Evolutionary conservation across 2,888 invertebrate genomes (phyloP), one percentile per base, ranked within the genome.

Genomic region (Parnassius orleans): DNA sequence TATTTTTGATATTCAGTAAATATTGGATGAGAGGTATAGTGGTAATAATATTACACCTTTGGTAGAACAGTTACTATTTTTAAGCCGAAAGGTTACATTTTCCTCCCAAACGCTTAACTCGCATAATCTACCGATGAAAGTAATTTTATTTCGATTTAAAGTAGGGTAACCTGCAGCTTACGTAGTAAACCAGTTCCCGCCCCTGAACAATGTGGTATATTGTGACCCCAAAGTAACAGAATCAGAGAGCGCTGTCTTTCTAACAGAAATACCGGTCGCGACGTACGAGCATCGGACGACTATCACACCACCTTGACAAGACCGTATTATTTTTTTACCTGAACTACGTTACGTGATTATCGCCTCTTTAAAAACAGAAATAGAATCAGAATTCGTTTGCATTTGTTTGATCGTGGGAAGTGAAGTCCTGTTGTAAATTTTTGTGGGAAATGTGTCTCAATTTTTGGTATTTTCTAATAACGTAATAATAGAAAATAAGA

Each of bases 231-330:
- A 69, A 59, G 55, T 55, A 65, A 60, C 65, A 60, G 61, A 65
- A 51, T 64, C 53, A 61, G 52, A 60, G 58, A 58, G 53, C 51
- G 50, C 55, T 51, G 53, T 55, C 60, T 65, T 52, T 66, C 66
- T 69, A 68, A 68, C 61, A 65, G 65, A 64, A 71, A 72, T 70
- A 75, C 70, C 70, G 70, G 69, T 70, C 66, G 62, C 48, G 60
- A 46, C 53, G 48, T 62, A 57, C 33, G 62, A 55, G 71, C 70
- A 83, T 87, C 87, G 78, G 83, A 83, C 79, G 84, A 87, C 72
- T 69, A 75, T 84, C 83, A 74, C 73, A 78, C 83, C 85, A 85
- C 79, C 75, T 77, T 72, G 54, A 65, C 74, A 74, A 66, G 67
- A 63, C 43, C 60, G 66, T 66, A 68, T 65, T 67, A 68, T 69